These are phyloP conservation scores for Herpailurus yagouaroundi DNA, from an alignment of 2,113 vertebrate genomes.

Conservation along the genomic window DNA sequence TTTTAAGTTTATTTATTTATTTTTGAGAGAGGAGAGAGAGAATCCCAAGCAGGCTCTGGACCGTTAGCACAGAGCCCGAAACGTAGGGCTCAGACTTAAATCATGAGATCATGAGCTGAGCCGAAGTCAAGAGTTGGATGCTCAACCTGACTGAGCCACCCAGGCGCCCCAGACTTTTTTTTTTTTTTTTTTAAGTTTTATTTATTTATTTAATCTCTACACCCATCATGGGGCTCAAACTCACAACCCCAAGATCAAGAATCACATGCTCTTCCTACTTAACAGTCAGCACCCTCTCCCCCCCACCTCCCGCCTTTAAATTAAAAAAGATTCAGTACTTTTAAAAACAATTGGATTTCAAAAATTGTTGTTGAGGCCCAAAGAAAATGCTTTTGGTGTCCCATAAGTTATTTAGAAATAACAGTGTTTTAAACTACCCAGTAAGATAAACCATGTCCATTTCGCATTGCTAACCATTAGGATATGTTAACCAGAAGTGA, in stretches of 20 bases:
- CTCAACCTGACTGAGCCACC: no score
- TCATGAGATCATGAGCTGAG: no score
- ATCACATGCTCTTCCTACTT: neutral
- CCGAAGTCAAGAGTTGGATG: no score
- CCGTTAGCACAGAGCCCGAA: no score
- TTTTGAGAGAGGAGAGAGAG: neutral
- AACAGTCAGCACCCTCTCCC: neutral
- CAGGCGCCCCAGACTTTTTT: no score
- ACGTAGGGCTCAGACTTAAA: no score
- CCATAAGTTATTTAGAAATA: constrained; percentile 36
- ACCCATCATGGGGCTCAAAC: neutral
- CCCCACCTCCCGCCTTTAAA: neutral
- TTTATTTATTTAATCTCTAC: neutral
- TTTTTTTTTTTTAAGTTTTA: neutral
- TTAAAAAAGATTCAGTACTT: neutral
- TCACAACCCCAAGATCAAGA: neutral
- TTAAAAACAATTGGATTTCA: constrained; percentile 40
- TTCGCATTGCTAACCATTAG: constrained; percentile 35
- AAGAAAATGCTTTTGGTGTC: constrained; percentile 44
- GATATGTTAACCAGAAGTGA: neutral
- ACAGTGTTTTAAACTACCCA: constrained; percentile 23
- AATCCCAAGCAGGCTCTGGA: no score
- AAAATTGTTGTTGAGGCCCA: constrained; percentile 42
- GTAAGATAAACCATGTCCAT: neutral
- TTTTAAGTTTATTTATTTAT: neutral